phyloP scores from a whole-genome alignment of 2,797 vertebrate genomes.

The Dicrostonyx torquatus region DNA sequence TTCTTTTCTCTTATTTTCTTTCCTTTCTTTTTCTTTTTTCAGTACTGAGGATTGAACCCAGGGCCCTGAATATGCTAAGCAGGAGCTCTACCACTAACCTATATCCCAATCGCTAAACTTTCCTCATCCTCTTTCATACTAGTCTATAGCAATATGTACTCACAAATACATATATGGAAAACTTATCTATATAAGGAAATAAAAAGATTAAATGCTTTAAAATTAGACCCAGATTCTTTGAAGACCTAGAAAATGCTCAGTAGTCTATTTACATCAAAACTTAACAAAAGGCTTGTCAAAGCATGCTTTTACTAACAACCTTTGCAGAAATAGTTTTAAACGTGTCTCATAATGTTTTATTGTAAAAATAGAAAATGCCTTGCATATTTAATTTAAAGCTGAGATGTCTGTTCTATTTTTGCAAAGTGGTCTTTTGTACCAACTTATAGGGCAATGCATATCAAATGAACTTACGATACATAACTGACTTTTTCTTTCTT shows the following conservation, averaged over 20 bases:
- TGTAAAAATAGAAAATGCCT: constrained; percentile 34
- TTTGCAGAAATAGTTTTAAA: constrained; percentile 13
- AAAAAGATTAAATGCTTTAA: neutral
- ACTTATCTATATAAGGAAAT: neutral
- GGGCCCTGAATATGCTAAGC: neutral
- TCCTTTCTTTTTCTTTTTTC: neutral
- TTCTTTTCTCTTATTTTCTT: neutral
- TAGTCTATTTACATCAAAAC: neutral
- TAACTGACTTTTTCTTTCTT: constrained; percentile 1
- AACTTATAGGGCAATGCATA: neutral
- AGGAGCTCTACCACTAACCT: neutral
- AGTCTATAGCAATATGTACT: neutral
- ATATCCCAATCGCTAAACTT: neutral
- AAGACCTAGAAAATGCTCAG: neutral
- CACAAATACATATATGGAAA: neutral
- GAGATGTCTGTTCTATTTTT: neutral
- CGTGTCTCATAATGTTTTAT: constrained; percentile 29
- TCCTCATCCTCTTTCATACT: neutral
- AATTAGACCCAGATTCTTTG: neutral
- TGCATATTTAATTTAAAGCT: constrained; percentile 15
- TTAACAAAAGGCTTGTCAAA: neutral
- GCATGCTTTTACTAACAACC: neutral
- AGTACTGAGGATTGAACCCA: neutral
- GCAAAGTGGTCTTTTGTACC: neutral
- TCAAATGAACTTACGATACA: constrained; percentile 1